Evolutionary conservation across 2,888 invertebrate genomes (phyloP).

Genomic region (Apodemia zela): DNA sequence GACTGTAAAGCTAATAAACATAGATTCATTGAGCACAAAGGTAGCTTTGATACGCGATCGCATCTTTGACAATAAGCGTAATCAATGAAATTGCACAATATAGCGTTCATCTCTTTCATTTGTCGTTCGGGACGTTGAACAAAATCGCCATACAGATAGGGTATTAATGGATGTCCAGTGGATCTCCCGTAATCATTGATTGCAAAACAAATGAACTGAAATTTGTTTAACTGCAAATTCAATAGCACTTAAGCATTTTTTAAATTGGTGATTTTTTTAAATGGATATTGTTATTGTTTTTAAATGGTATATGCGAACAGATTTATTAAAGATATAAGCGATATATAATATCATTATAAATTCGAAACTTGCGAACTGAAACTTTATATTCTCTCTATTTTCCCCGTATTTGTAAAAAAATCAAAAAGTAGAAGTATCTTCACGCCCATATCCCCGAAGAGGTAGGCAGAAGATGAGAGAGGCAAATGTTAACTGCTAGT

Average conservation of each 20-base stretch:
- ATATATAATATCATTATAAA: too few relatives aligned
- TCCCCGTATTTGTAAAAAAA: too few relatives aligned
- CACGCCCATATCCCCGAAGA: too few relatives aligned
- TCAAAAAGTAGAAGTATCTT: too few relatives aligned
- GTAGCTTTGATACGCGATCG: not conserved
- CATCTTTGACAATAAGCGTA: conserved; percentile 17
- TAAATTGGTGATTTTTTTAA: not conserved
- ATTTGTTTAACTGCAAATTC: not conserved
- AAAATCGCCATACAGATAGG: conserved; percentile 6
- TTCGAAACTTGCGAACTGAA: too few relatives aligned
- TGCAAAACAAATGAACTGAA: conserved; percentile 1
- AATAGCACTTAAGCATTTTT: not conserved
- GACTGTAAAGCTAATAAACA: not conserved
- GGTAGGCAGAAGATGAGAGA: too few relatives aligned
- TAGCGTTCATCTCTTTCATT: not conserved
- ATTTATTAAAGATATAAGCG: too few relatives aligned
- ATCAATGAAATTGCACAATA: conserved; percentile 20
- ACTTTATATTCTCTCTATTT: too few relatives aligned
- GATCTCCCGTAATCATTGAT: not conserved
- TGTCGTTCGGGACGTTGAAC: conserved; percentile 5
- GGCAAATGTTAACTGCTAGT: conserved; percentile 55
- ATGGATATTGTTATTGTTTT: not conserved
- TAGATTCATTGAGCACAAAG: conserved; percentile 11
- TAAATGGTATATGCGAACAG: too few relatives aligned
- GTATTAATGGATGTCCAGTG: not conserved